These are phyloP conservation scores for Brachionus paranguensis DNA, from an alignment of 1,140 invertebrate genomes.

Conservation along the genomic window DNA sequence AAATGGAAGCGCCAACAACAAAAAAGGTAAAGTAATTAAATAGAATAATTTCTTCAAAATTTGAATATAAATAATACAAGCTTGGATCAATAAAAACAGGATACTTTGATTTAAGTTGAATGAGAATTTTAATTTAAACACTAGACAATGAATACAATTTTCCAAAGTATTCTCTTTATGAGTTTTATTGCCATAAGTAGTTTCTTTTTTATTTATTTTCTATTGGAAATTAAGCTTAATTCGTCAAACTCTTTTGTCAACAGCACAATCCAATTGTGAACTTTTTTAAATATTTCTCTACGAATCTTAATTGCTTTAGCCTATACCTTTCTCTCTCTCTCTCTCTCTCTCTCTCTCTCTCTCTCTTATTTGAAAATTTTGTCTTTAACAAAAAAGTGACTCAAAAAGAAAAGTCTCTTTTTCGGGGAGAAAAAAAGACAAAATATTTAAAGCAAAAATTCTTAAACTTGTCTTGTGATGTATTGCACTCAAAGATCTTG, in stretches of 20 bases:
- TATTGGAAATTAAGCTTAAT: neutral
- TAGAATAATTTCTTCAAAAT: neutral
- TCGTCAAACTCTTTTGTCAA: neutral
- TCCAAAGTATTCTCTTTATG: neutral
- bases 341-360: too few species aligned
- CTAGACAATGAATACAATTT: neutral
- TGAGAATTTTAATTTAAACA: neutral
- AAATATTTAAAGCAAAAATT: too few species aligned
- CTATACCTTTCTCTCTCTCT: too few species aligned
- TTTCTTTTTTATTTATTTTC: neutral
- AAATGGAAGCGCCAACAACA: neutral
- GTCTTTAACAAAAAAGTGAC: too few species aligned
- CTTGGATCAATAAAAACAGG: conserved; percentile 22
- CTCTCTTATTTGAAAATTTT: too few species aligned
- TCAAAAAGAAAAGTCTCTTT: too few species aligned
- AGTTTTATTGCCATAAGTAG: neutral
- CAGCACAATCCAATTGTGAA: neutral
- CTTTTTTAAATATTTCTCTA: neutral
- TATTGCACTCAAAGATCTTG: too few species aligned
- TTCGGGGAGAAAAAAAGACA: too few species aligned
- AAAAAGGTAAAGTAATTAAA: neutral
- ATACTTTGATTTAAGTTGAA: conserved; percentile 2
- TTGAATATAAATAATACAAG: neutral
- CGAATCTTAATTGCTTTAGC: neutral
- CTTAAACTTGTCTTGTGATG: too few species aligned